Percentiles rank a stretch among this genome's conserved stretches.
Evolutionary conservation across 2,113 vertebrate species (phyloP).

Genomic region (Struthio camelus): DNA sequence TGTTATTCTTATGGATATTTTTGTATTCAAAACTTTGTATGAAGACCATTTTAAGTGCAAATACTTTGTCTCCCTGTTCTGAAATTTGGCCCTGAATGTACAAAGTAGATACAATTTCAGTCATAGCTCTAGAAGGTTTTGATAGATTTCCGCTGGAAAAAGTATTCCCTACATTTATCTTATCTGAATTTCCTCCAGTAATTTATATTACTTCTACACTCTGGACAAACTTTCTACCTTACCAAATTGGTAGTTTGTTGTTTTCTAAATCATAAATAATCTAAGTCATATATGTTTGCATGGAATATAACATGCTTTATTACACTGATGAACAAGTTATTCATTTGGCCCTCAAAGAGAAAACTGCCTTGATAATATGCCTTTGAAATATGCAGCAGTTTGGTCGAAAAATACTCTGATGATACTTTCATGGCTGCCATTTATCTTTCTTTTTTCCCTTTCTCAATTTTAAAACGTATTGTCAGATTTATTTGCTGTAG

Average conservation of each 20-base stretch:
- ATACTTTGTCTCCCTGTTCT: neutral
- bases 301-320: slow-evolving; percentile 10
- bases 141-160: neutral
- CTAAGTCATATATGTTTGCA: neutral
- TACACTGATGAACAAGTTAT: slow-evolving; percentile 46
- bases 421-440: slow-evolving; percentile 68
- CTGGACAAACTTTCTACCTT: neutral
- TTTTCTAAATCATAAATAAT: no score
- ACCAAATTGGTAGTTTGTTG: neutral
- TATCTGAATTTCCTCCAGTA: neutral
- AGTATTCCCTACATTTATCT: neutral
- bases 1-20: neutral
- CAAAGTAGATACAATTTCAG: neutral
- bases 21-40: neutral
- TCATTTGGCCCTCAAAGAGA: slow-evolving; percentile 61
- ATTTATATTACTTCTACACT: neutral
- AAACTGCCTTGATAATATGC: slow-evolving; percentile 21
- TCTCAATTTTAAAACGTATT: slow-evolving; percentile 68
- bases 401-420: slow-evolving; percentile 61
- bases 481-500: slow-evolving; percentile 73
- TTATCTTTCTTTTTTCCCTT: slow-evolving; percentile 32
- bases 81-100: neutral
- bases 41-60: neutral
- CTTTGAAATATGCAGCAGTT: slow-evolving; percentile 70
- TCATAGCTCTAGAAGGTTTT: rapidly evolving